Base-by-base conservation (phyloP, 1,140 invertebrate genomes). In the Lethrus apterus region DNA sequence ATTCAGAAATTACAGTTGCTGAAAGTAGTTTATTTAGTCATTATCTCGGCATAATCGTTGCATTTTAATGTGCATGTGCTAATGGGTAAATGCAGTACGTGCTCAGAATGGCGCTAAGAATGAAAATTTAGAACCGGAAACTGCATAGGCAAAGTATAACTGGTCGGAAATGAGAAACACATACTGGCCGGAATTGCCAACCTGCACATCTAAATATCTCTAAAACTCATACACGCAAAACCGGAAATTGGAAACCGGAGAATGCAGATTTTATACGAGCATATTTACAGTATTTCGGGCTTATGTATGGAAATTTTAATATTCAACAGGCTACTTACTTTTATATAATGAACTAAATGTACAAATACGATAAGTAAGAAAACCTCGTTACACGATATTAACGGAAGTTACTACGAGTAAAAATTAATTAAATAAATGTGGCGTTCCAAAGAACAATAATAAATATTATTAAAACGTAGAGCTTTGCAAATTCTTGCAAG, bases 161-260 rank as follows among this genome's bases (percentile, higher is more conserved):
- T 47, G 34, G 44, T 48, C 47, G 52, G 52, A 54, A 54, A 49
- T 54, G 52, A 54, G 51, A 52, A 48, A 45, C 46, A 52, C 50
- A 49, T 35, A 44, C 46, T 49, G 51, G 33, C 46, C 51, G 51
- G 46, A 52, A 52, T 52, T 51, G 36, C 44, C 44, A 46, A 21
- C 20, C 31, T 46, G 32, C 18, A 30, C 33, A 24, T 46, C 44
- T 46, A 46, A 34, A 46, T 46, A 46, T 46, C 44, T 33, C 44
- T 46, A 45, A 46, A 46, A n/a, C 35, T 15, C 32, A 26, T 33
- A 23, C 44, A 15, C 44, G 20, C 26, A 43, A 34, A 11, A 36
- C 41, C 42, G 48, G 48, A 51, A 51, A 51, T 51, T 51, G 48
- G 44, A 51, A 51, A 46, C 48, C 43, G 17, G 48, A 41, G 5